Conservation (phyloP, 2,888 invertebrate species). For the Dasysyrphus albostriatus region DNA sequence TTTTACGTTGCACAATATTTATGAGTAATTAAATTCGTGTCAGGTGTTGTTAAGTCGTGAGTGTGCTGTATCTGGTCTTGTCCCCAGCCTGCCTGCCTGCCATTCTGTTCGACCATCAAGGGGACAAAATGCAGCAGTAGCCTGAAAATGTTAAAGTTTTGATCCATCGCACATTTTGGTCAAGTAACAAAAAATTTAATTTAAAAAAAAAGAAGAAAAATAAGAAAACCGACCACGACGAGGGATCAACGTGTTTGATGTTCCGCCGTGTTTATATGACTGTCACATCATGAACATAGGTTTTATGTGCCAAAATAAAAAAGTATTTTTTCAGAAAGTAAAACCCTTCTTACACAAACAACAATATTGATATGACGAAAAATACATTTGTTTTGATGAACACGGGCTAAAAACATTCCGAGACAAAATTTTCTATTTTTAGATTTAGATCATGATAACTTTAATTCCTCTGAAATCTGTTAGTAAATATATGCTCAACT, state of each 20-base stretch:
- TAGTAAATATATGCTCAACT: too few relatives aligned
- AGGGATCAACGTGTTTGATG: too few relatives aligned
- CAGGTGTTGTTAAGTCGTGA: constrained; percentile 64
- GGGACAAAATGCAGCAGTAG: neutral
- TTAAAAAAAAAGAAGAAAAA: neutral
- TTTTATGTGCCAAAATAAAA: neutral
- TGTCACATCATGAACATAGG: neutral
- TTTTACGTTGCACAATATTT: constrained; percentile 72
- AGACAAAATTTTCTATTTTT: neutral
- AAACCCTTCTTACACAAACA: neutral
- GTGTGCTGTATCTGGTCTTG: constrained; percentile 16
- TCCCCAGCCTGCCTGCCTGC: neutral
- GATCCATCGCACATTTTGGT: constrained; percentile 52
- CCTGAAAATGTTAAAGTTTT: constrained; percentile 43
- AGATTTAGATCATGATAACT: neutral
- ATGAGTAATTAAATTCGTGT: constrained; percentile 75
- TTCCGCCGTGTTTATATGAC: neutral
- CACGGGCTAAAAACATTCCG: neutral
- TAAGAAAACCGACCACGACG: neutral
- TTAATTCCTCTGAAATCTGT: too few relatives aligned
- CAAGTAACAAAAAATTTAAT: constrained; percentile 31
- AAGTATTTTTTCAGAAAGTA: neutral
- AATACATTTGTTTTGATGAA: neutral
- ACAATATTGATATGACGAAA: neutral
- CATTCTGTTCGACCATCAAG: neutral